These are phyloP conservation scores for Botia kubotai DNA, from an alignment of 2,797 vertebrate species.

Conservation along the genomic window DNA sequence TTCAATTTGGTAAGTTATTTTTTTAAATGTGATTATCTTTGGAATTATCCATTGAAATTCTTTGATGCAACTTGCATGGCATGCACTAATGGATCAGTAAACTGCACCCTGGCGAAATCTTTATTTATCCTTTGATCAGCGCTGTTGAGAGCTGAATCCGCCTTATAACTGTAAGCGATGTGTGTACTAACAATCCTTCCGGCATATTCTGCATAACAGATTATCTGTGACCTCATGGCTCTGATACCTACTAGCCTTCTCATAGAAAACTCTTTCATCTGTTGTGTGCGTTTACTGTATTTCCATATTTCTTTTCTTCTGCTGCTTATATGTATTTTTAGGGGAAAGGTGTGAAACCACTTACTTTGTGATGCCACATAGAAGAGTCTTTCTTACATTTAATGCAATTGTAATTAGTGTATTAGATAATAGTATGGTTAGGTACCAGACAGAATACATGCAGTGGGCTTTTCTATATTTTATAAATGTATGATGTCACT, in stretches of 20 bases:
- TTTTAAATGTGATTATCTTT: background rate
- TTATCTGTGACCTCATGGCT: background rate
- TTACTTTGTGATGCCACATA: conserved; percentile 70
- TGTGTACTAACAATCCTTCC: conserved; percentile 33
- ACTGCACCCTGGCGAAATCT: conserved; percentile 2
- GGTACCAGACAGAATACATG: conserved; percentile 68
- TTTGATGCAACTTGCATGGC: conserved; percentile 9
- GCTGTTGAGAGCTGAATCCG: conserved; percentile 17
- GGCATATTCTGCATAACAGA: background rate
- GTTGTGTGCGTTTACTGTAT: conserved; percentile 52
- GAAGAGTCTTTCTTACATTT: conserved; percentile 64
- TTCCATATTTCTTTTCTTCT: conserved; percentile 58
- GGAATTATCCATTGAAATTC: background rate
- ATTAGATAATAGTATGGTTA: conserved; percentile 73
- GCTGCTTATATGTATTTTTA: conserved; percentile 69
- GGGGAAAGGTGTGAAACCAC: conserved; percentile 45
- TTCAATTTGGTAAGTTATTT: conserved; percentile 29
- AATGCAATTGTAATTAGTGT: conserved; percentile 72
- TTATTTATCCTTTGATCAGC: conserved; percentile 2
- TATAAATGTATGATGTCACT: conserved; percentile 68
- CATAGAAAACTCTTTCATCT: conserved; percentile 31
- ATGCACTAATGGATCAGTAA: conserved; percentile 8
- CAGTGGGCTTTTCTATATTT: conserved; percentile 56
- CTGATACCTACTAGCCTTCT: conserved; percentile 18
- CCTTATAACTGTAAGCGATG: conserved; percentile 18